Evolutionary conservation across 1,140 invertebrate genomes (phyloP), one percentile per base, ranked within the genome.

Genomic region (Apis dorsata): DNA sequence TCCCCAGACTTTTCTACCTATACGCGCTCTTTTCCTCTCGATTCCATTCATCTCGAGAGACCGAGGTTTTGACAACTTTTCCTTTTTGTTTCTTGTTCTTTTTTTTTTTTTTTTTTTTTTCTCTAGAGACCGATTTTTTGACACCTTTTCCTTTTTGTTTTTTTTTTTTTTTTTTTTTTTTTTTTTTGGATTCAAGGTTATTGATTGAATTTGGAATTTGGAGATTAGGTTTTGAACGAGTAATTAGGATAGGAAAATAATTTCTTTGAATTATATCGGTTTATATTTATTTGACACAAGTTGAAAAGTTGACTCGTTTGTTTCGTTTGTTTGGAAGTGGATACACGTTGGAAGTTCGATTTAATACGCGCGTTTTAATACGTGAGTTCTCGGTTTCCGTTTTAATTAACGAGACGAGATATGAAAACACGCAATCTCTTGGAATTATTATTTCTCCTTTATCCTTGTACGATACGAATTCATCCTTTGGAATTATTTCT

Each of bases 401-500:
- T 24, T 75, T 63, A 75, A 75, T 75, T n/a, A 63, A 28, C 60
- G 24, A 28, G 19, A 24, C 62, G 49, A 55, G n/a, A 77, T 55
- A 66, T 55, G 75, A 66, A 77, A 77, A 44, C 19, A 10, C 28
- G 28, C 51, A 66, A 44, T 44, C 19, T 53, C 19, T 15, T 19
- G 49, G 24, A n/a, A 77, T 77, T 53, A 77, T 77, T 53, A 65
- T 76, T 77, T 53, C 62, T 77, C 24, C 51, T 53, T 66, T 34
- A 73, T 73, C 57, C 19, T 59, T 57, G 12, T 63, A 5, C 19
- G 51, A 53, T 77, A 55, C 28, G 28, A 19, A 12, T 55, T 28
- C 24, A 53, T 4, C 19, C 28, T 13, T 15, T 19, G 24, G 24
- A n/a, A 77, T 77, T 53, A 65, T 76, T 77, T 28, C 62, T 66